Percentiles rank a stretch among this genome's conserved stretches.
These are phyloP conservation scores for Cladopsammia gracilis DNA, from an alignment of 64 coral and sea anemone genomes.

Conservation along the genomic window DNA sequence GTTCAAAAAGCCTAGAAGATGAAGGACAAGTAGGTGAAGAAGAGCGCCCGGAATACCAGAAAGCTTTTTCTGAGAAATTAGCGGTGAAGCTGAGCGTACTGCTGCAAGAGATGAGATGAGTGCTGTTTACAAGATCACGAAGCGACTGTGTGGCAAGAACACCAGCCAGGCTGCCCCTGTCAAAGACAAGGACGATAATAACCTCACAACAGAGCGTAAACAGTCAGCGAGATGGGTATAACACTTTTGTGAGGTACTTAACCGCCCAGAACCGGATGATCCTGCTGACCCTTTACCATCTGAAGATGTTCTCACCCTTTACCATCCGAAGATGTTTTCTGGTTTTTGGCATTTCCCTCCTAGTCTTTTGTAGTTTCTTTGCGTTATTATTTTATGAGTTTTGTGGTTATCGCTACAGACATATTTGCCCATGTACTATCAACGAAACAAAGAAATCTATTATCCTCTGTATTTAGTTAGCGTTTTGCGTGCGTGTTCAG, in stretches of 20 bases:
- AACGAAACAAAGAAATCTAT: too few species aligned
- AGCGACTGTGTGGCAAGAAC: neutral
- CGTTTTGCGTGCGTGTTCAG: too few species aligned
- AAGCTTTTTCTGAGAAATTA: neutral
- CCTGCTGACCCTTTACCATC: neutral
- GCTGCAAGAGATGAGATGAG: neutral
- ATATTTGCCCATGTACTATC: too few species aligned
- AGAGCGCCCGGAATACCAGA: neutral
- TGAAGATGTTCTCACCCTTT: neutral
- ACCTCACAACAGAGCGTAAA: neutral
- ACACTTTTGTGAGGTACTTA: neutral
- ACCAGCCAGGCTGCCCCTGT: neutral
- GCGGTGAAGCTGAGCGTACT: neutral
- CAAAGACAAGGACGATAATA: neutral
- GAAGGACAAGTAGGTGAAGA: neutral
- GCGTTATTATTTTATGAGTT: too few species aligned
- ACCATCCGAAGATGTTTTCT: too few species aligned
- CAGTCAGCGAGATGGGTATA: slow-evolving; percentile 7
- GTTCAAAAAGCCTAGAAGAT: neutral
- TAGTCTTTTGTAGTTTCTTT: too few species aligned
- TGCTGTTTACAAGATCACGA: slow-evolving; percentile 13
- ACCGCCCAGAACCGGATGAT: neutral
- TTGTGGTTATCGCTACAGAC: too few species aligned
- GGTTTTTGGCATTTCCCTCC: too few species aligned
- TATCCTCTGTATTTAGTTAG: too few species aligned